phyloP scores from a whole-genome alignment of 2,797 vertebrate genomes.

The Okamejei kenojei region DNA sequence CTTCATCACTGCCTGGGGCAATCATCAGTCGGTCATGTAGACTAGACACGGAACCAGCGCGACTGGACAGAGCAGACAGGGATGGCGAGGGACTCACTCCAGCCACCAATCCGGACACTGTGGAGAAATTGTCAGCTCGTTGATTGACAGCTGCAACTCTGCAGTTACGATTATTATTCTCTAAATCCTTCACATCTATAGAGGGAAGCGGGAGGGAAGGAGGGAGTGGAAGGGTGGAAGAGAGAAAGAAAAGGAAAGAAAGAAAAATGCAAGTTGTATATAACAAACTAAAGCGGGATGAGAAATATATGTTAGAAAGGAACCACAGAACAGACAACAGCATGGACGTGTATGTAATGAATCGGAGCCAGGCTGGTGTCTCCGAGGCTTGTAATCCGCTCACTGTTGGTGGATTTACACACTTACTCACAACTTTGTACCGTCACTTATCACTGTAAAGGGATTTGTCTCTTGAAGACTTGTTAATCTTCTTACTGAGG shows the following conservation, averaged over 20 bases:
- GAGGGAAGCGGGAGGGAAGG: slow-evolving; percentile 49
- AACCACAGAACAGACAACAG: slow-evolving; percentile 40
- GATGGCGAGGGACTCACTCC: slow-evolving; percentile 93
- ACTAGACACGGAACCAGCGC: slow-evolving; percentile 83
- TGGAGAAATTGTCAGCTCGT: slow-evolving; percentile 85
- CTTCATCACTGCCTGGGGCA: slow-evolving; percentile 88
- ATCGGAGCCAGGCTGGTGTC: not conserved
- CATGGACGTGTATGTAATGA: slow-evolving; percentile 37
- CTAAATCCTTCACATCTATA: slow-evolving; percentile 76
- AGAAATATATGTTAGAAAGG: slow-evolving; percentile 44
- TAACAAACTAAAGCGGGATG: slow-evolving; percentile 51
- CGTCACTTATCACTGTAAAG: not conserved
- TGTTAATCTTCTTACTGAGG: not conserved
- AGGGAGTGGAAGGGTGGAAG: slow-evolving; percentile 46
- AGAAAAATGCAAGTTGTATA: slow-evolving; percentile 61
- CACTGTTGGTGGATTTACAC: slow-evolving; percentile 19
- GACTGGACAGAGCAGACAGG: slow-evolving; percentile 85
- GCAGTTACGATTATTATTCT: slow-evolving; percentile 76
- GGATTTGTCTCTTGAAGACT: not conserved
- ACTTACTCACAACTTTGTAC: not conserved
- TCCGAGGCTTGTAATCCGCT: not conserved
- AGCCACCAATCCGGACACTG: slow-evolving; percentile 93
- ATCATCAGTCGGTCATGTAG: slow-evolving; percentile 94
- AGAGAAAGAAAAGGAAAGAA: slow-evolving; percentile 51
- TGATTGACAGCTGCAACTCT: slow-evolving; percentile 64